Evolutionary conservation across 2,113 vertebrate species (phyloP).

Genomic region (Stigmatopora argus): DNA sequence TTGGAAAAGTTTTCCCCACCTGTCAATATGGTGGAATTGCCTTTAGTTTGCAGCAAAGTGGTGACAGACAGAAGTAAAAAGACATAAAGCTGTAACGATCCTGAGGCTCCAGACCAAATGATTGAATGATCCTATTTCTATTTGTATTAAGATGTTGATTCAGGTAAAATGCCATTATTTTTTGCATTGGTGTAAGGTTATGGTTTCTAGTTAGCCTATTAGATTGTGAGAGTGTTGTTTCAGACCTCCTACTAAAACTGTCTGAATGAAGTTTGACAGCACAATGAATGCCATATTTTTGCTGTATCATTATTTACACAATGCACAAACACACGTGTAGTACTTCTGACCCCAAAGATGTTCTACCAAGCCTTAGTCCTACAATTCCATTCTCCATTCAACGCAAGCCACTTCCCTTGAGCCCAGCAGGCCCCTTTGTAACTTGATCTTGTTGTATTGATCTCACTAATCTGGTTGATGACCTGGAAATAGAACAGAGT

Average conservation of each 20-base stretch:
- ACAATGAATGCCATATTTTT: no score
- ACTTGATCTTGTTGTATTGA: conserved; percentile 23
- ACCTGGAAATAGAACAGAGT: conserved; percentile 13
- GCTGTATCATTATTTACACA: no score
- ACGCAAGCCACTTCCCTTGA: no score
- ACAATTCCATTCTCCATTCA: not conserved
- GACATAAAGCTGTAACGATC: no score
- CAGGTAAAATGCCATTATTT: no score
- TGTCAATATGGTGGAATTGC: not conserved
- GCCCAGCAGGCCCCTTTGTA: conserved; percentile 3
- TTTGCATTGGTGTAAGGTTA: not conserved
- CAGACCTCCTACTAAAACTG: no score
- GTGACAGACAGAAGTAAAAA: not conserved
- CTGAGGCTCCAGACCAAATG: not conserved
- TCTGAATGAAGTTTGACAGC: no score
- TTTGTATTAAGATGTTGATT: not conserved
- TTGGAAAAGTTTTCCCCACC: not conserved
- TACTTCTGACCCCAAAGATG: no score
- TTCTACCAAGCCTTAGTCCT: no score
- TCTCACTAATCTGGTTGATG: conserved; percentile 13
- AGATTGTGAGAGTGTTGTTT: not conserved
- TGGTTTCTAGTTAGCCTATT: not conserved
- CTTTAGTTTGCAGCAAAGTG: not conserved
- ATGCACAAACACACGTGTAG: no score
- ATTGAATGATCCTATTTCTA: not conserved